A percentile compares a stretch with the other conserved stretches of the same genome.
Conservation (phyloP, 1,140 invertebrate genomes). For the Oscheius sp. region DNA sequence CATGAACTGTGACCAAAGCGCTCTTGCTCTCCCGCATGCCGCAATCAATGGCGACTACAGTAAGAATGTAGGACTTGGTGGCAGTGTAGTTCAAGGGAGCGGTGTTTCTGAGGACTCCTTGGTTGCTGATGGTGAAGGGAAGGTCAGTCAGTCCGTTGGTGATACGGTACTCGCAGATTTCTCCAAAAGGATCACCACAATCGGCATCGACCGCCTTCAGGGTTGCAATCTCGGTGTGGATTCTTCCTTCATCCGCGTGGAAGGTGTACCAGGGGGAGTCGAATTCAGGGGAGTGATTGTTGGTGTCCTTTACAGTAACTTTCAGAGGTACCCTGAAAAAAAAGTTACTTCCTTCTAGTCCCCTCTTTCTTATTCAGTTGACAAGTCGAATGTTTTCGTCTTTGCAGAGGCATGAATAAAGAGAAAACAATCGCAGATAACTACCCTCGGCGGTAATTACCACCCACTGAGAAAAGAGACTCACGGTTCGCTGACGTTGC, state of each 20-base stretch:
- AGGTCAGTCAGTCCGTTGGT: slow-evolving; percentile 57
- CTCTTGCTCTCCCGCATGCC: slow-evolving; percentile 58
- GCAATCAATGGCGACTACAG: slow-evolving; percentile 58
- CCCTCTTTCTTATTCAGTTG: neutral
- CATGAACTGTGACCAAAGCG: slow-evolving; percentile 56
- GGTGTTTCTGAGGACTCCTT: slow-evolving; percentile 52
- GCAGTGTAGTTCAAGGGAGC: slow-evolving; percentile 51
- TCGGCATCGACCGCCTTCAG: slow-evolving; percentile 52
- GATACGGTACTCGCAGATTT: slow-evolving; percentile 60
- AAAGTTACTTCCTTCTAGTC: slow-evolving; percentile 11
- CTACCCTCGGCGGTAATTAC: no score
- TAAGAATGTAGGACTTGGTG: slow-evolving; percentile 57
- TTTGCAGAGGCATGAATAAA: no score
- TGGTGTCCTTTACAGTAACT: slow-evolving; percentile 57
- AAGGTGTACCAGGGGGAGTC: slow-evolving; percentile 60
- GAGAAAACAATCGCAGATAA: no score
- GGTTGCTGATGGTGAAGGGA: slow-evolving; percentile 55
- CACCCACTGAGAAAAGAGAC: slow-evolving; percentile 7
- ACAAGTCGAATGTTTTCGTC: no score
- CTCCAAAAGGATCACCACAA: slow-evolving; percentile 59
- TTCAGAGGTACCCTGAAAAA: slow-evolving; percentile 55
- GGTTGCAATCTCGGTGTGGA: slow-evolving; percentile 50
- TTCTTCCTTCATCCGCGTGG: slow-evolving; percentile 54
- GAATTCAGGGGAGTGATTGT: slow-evolving; percentile 60
- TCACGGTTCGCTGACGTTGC: slow-evolving; percentile 47